Conservation (phyloP, 1,140 invertebrate genomes). For the Brachionus asplanchnoidis region DNA sequence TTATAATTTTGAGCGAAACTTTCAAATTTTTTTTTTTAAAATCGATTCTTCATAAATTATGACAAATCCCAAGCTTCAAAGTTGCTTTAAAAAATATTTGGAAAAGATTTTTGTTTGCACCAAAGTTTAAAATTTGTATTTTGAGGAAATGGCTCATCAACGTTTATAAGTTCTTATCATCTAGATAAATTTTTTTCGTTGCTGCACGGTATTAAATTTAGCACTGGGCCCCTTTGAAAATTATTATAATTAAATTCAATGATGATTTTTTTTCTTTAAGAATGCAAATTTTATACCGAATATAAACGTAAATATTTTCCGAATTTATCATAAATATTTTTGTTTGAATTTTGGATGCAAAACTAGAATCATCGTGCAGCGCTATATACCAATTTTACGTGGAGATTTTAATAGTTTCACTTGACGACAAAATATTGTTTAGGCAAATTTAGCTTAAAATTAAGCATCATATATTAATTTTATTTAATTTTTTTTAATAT, state of each 20-base stretch:
- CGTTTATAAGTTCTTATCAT: neutral
- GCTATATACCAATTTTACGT: too few species aligned
- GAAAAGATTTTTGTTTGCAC: neutral
- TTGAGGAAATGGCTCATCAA: neutral
- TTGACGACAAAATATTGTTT: too few species aligned
- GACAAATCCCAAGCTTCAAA: neutral
- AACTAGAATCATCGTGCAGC: too few species aligned
- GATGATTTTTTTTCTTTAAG: neutral
- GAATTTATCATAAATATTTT: neutral
- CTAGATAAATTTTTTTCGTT: neutral
- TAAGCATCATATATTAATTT: too few species aligned
- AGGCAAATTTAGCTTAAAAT: too few species aligned
- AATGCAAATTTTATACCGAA: neutral
- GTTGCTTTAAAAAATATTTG: neutral
- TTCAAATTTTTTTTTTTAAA: neutral
- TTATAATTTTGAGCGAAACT: neutral
- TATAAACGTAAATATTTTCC: neutral
- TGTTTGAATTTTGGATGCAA: too few species aligned
- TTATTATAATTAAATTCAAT: neutral
- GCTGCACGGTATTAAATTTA: neutral
- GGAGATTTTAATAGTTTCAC: too few species aligned
- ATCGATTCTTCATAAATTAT: slow-evolving; percentile 41
- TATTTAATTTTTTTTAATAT: too few species aligned
- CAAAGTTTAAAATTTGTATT: neutral
- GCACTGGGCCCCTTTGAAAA: neutral